phyloP scores from a whole-genome alignment of 2,888 invertebrate species.

The Ditylenchus weischeri region DNA sequence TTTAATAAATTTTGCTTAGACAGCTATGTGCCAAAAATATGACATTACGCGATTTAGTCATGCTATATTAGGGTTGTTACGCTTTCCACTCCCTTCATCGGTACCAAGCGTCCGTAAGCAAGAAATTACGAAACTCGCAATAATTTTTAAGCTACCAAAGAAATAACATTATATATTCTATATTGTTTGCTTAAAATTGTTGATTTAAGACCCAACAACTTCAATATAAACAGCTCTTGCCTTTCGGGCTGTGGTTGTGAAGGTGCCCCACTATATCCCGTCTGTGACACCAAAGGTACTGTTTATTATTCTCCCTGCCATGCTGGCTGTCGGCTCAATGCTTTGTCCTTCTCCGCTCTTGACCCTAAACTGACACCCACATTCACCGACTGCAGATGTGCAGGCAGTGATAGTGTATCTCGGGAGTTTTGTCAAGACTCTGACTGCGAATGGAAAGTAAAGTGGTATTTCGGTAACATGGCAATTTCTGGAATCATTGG shows the following conservation, averaged over 20 bases:
- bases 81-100: too few species aligned
- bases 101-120: too few species aligned
- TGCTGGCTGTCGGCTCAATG: constrained; percentile 49
- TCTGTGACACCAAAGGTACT: constrained; percentile 53
- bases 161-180: too few species aligned
- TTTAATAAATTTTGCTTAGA: too few species aligned
- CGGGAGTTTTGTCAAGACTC: constrained; percentile 46
- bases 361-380: constrained; percentile 30
- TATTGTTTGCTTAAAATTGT: constrained; percentile 15
- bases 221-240: constrained; percentile 44
- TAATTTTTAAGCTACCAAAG: too few species aligned
- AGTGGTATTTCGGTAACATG: constrained; percentile 46
- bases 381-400: constrained; percentile 47
- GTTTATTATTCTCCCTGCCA: constrained; percentile 60
- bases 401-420: constrained; percentile 41
- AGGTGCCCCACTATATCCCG: constrained; percentile 57
- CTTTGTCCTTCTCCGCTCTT: constrained; percentile 19
- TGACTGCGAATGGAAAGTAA: constrained; percentile 41
- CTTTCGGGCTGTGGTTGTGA: constrained; percentile 58
- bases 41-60: too few species aligned
- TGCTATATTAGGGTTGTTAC: too few species aligned
- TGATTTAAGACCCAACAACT: constrained; percentile 27
- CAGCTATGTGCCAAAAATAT: too few species aligned
- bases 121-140: too few species aligned
- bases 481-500: constrained; percentile 55